Percentiles rank a stretch among this genome's conserved stretches.
Evolutionary conservation across 2,888 invertebrate genomes (phyloP).

Genomic region (Campoletis raptor): DNA sequence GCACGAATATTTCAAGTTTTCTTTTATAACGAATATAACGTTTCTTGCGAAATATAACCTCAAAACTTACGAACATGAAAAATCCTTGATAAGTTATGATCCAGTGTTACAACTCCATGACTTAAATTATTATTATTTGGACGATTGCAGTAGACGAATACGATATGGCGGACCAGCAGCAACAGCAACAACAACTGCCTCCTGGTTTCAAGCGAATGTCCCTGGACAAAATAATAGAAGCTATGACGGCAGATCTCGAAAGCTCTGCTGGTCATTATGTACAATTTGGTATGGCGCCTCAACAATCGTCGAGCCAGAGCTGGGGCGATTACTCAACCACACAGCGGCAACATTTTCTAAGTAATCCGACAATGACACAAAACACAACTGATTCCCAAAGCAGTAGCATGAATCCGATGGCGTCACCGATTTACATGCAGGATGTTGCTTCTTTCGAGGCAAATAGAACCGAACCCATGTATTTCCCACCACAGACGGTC

Average conservation of each 20-base stretch:
- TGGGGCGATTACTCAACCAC: slow-evolving; percentile 81
- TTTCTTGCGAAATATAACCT: background rate
- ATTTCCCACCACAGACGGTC: slow-evolving; percentile 80
- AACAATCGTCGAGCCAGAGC: slow-evolving; percentile 76
- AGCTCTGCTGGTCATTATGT: slow-evolving; percentile 87
- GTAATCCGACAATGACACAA: slow-evolving; percentile 67
- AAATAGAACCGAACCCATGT: slow-evolving; percentile 76
- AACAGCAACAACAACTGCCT: slow-evolving; percentile 74
- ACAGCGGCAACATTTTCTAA: slow-evolving; percentile 78
- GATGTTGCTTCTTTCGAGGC: slow-evolving; percentile 72
- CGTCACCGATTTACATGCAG: slow-evolving; percentile 69
- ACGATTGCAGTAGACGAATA: slow-evolving; percentile 22
- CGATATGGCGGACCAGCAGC: slow-evolving; percentile 71
- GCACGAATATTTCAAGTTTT: background rate
- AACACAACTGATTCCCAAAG: slow-evolving; percentile 34
- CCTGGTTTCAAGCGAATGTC: slow-evolving; percentile 80
- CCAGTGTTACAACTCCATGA: background rate
- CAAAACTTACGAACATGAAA: background rate
- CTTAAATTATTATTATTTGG: background rate
- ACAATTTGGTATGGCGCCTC: slow-evolving; percentile 86
- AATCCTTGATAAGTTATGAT: background rate
- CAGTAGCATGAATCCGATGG: slow-evolving; percentile 48
- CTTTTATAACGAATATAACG: background rate
- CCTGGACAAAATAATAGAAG: slow-evolving; percentile 87
- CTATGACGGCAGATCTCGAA: slow-evolving; percentile 87